Base-by-base conservation (phyloP, 2,797 vertebrate species). In the Pseudotriccus pelzelni region DNA sequence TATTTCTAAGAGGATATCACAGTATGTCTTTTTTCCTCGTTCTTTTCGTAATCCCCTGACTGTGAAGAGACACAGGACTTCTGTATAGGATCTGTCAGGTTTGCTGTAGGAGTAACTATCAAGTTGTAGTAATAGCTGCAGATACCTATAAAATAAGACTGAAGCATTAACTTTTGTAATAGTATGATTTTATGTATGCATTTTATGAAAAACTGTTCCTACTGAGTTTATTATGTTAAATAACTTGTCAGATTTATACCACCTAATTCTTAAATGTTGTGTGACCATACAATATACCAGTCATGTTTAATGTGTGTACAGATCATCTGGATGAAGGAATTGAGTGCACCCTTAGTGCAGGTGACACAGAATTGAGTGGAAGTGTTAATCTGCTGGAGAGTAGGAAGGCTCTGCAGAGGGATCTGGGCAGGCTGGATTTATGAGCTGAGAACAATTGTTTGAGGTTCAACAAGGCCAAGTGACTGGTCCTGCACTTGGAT, bases 331-430 rank as follows among this genome's bases (percentile, higher is more conserved):
- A 24, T 17, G 10, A 56, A 5, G 13, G 19, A 2, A 23, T 16
- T 0, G 1, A 30, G 20, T 14, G 9, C 37, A 9, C 0, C 4
- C 16, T 44, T 36, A 37, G 6, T 3, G 1, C 14, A 46, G 44
- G 8, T 3, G 3, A 12, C 47, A 28, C 25, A 4, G 11, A 8
- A 9, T 9, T 67, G 52, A 7, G 10, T 12, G 10, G 18, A 2
- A 59, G 25, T 8, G 17, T 10, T 63, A 47, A 44, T 66, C 30
- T 79, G 32, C 67, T 49, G 13, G 23, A 67, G 37, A 17, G 24
- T 18, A 66, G 72, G 7, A 2, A 9, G 41, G 34, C 27, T 69
- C 37, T 66, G 13, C 34, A 82, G 63, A 80, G 32, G 34, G 34
- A n/a, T 58, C 58, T 80, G 47, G 10, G 0, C 78, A 67, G 23